Evolutionary conservation across 2,888 invertebrate species (phyloP).

Genomic region (Callyntrura sp.): DNA sequence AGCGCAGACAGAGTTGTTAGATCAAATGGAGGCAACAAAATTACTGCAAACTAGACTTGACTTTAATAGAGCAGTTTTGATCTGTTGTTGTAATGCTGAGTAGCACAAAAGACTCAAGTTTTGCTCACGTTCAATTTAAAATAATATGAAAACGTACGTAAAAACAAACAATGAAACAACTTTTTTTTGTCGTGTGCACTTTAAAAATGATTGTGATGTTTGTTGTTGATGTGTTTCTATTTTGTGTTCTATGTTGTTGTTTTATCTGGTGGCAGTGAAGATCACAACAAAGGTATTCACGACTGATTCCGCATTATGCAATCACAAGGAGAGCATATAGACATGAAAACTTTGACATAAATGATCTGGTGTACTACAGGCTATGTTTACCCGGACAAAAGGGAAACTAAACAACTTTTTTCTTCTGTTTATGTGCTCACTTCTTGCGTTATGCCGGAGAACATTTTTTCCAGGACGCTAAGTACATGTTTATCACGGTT

Average conservation of each 20-base stretch:
- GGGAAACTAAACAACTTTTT: constrained; percentile 19
- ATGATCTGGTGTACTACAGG: background rate
- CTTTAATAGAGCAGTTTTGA: constrained; percentile 32
- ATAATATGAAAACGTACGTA: constrained; percentile 26
- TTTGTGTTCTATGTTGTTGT: background rate
- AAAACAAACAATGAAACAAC: background rate
- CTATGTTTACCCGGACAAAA: background rate
- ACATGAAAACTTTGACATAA: background rate
- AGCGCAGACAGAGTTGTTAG: constrained; percentile 10
- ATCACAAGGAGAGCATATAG: background rate
- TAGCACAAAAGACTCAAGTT: constrained; percentile 23
- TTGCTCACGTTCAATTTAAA: constrained; percentile 35
- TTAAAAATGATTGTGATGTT: background rate
- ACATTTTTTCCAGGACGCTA: constrained; percentile 4
- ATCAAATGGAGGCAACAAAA: constrained; percentile 11
- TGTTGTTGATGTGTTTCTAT: background rate
- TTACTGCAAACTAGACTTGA: background rate
- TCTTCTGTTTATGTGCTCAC: background rate
- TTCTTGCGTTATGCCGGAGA: background rate
- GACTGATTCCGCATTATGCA: constrained; percentile 18
- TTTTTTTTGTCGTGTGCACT: constrained; percentile 22
- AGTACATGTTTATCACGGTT: background rate
- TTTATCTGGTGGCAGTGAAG: constrained; percentile 54
- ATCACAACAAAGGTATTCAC: constrained; percentile 61
- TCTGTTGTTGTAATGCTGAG: background rate